Evolutionary conservation across 2,888 invertebrate species (phyloP).

Genomic region (Hydropsyche betteni): DNA sequence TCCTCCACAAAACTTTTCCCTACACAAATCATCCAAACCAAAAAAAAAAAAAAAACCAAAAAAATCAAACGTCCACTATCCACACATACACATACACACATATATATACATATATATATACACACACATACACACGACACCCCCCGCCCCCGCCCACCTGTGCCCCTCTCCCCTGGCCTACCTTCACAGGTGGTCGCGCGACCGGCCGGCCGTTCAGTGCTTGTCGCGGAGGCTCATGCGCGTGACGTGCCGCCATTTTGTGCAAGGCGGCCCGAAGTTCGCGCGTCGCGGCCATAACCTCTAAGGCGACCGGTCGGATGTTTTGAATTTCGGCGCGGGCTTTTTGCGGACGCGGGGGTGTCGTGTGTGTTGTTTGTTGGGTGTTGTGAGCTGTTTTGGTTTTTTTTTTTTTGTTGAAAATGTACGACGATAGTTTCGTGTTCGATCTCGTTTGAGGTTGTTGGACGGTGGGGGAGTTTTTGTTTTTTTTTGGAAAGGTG

Average conservation of each 20-base stretch:
- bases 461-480: no score
- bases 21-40: no score
- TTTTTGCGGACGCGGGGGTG: no score
- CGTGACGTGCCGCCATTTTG: neutral
- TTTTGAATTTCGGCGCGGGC: no score
- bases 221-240: neutral
- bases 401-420: neutral
- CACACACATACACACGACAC: neutral
- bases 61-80: no score
- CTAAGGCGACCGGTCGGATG: no score
- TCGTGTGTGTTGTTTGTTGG: neutral
- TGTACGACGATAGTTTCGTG: slow-evolving; percentile 25
- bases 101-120: no score
- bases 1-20: no score
- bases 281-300: no score
- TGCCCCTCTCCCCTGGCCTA: neutral
- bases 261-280: neutral
- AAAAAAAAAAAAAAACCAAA: no score
- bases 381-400: neutral
- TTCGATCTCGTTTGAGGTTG: slow-evolving; percentile 20
- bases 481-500: neutral
- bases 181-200: slow-evolving; percentile 11
- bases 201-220: neutral
- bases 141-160: neutral
- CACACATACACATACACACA: neutral